Conservation (phyloP, 1,140 invertebrate genomes). For the Chironomus striatipennis region DNA sequence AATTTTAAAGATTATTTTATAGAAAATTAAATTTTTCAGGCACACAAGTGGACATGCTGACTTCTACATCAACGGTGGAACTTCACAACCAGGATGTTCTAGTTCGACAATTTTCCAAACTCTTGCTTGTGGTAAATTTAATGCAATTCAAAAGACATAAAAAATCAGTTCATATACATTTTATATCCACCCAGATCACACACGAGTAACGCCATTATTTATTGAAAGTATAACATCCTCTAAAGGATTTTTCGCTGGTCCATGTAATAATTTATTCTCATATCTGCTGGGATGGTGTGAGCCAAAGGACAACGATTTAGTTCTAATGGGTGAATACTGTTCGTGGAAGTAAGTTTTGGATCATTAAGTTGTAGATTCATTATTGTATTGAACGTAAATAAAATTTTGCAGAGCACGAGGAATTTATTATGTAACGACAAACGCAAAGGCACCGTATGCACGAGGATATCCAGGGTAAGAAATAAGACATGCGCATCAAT, state of each 20-base stretch:
- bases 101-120: slow-evolving; percentile 71
- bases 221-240: slow-evolving; percentile 74
- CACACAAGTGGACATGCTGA: slow-evolving; percentile 79
- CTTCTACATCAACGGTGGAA: slow-evolving; percentile 84
- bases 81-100: slow-evolving; percentile 76
- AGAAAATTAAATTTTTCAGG: too few relatives aligned
- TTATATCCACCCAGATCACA: slow-evolving; percentile 47
- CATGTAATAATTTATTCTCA: slow-evolving; percentile 67
- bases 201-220: slow-evolving; percentile 79
- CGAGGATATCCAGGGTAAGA: slow-evolving; percentile 65
- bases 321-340: slow-evolving; percentile 74
- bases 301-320: slow-evolving; percentile 63
- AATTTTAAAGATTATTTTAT: too few relatives aligned
- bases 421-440: slow-evolving; percentile 75
- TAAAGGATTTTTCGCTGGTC: slow-evolving; percentile 71
- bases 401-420: slow-evolving; percentile 58
- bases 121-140: slow-evolving; percentile 55
- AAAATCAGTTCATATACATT: neutral
- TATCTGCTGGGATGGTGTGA: slow-evolving; percentile 74
- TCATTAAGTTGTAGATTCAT: neutral
- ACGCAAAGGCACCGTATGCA: slow-evolving; percentile 72
- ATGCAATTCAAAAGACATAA: neutral
- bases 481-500: slow-evolving; percentile 30
- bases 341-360: slow-evolving; percentile 53
- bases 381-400: neutral